A percentile compares a stretch with the other conserved stretches of the same genome.
Conservation (phyloP, 2,797 vertebrate genomes). For the Sebastes elongatus region DNA sequence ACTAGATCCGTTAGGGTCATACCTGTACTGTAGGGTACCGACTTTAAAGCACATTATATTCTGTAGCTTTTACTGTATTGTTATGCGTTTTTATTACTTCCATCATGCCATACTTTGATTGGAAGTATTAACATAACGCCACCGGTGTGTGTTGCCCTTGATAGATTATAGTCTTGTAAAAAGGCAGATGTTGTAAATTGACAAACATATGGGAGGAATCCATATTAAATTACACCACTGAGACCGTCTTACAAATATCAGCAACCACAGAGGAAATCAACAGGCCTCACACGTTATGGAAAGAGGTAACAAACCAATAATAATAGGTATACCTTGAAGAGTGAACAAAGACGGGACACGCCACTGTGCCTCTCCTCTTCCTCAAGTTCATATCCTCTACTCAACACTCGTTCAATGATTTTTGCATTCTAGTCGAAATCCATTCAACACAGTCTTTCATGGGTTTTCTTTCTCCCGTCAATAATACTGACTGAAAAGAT, state of each 20-base stretch:
- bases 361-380: background rate
- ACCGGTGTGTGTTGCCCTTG: background rate
- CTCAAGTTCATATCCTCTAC: background rate
- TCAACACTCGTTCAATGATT: background rate
- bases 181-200: slow-evolving; percentile 2
- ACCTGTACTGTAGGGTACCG: background rate
- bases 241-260: slow-evolving; percentile 4
- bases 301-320: background rate
- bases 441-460: background rate
- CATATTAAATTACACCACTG: slow-evolving; percentile 10
- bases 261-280: slow-evolving; percentile 1
- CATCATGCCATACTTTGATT: background rate
- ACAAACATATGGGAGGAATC: slow-evolving; percentile 6
- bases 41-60: background rate
- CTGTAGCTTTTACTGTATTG: background rate
- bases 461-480: background rate
- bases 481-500: background rate
- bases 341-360: background rate
- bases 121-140: background rate
- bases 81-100: background rate
- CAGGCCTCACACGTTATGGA: background rate
- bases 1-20: background rate
- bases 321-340: background rate
- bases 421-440: background rate
- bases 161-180: background rate